Evolutionary conservation across 2,797 vertebrate genomes (phyloP).

Genomic region (Smutsia temminckii): DNA sequence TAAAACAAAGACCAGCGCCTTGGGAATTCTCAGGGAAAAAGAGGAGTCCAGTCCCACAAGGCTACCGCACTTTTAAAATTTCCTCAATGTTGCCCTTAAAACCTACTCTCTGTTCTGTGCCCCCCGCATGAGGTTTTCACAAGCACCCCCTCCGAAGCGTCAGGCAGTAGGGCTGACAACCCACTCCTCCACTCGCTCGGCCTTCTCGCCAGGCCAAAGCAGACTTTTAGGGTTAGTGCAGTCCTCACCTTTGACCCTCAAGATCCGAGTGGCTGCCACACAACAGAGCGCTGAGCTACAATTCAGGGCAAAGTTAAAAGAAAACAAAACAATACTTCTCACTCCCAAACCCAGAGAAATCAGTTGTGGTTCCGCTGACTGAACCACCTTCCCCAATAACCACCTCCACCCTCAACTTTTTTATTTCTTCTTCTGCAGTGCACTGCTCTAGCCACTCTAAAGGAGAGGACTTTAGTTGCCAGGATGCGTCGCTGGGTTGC

Average conservation of each 20-base stretch:
- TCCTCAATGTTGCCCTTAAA: conserved; percentile 82
- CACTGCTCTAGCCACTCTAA: neutral
- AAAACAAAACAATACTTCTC: conserved; percentile 35
- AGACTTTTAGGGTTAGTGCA: conserved; percentile 84
- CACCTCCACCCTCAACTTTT: neutral
- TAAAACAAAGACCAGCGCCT: conserved; percentile 89
- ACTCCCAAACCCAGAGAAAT: conserved; percentile 8
- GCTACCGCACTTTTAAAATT: conserved; percentile 77
- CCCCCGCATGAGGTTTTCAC: conserved; percentile 36
- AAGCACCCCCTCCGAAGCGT: conserved; percentile 70
- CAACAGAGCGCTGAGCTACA: conserved; percentile 69
- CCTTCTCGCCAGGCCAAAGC: conserved; percentile 78
- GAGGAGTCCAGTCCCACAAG: conserved; percentile 80
- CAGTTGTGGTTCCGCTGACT: conserved; percentile 15
- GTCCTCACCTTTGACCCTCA: conserved; percentile 87
- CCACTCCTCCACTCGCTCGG: conserved; percentile 68
- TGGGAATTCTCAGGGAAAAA: conserved; percentile 85
- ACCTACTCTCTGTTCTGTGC: neutral
- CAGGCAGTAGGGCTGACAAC: conserved; percentile 74
- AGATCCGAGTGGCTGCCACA: conserved; percentile 77
- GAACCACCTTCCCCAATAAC: neutral
- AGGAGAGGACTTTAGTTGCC: neutral
- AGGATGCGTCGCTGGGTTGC: neutral
- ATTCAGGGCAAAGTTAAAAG: conserved; percentile 84
- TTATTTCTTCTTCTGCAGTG: neutral